phyloP scores from a whole-genome alignment of 2,888 invertebrate species.

The Nephrotoma guestfalica region DNA sequence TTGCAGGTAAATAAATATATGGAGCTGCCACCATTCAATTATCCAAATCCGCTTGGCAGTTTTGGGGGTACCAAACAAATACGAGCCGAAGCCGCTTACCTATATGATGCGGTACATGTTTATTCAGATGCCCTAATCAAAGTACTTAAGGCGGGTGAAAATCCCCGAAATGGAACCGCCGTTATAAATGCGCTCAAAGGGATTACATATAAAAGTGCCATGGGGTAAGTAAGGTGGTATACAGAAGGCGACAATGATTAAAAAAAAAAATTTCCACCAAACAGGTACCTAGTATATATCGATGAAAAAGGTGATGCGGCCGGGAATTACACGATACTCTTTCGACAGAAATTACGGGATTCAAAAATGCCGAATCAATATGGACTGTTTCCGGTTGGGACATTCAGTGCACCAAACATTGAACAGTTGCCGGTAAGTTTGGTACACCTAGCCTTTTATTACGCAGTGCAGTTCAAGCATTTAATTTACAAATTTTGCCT shows the following conservation, averaged over 20 bases:
- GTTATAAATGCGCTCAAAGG: constrained; percentile 64
- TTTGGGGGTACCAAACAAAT: constrained; percentile 65
- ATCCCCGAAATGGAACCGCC: constrained; percentile 66
- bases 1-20: constrained; percentile 65
- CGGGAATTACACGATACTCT: constrained; percentile 81
- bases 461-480: not conserved
- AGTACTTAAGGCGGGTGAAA: constrained; percentile 50
- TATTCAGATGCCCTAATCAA: constrained; percentile 71
- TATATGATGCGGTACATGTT: constrained; percentile 86
- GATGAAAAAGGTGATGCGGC: constrained; percentile 86
- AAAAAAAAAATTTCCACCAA: not conserved
- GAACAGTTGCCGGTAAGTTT: constrained; percentile 58
- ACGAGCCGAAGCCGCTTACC: constrained; percentile 77
- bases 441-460: constrained; percentile 5
- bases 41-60: constrained; percentile 59
- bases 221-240: constrained; percentile 47
- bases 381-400: constrained; percentile 67
- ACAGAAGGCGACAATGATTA: not conserved
- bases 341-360: constrained; percentile 29
- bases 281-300: constrained; percentile 79
- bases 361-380: constrained; percentile 28
- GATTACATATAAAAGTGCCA: constrained; percentile 64
- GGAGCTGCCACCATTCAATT: constrained; percentile 76
- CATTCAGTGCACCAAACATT: constrained; percentile 46
- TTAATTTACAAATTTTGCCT: constrained; percentile 14